These are phyloP conservation scores for Sandelia bainsii DNA, from an alignment of 2,797 vertebrate genomes.

Conservation along the genomic window DNA sequence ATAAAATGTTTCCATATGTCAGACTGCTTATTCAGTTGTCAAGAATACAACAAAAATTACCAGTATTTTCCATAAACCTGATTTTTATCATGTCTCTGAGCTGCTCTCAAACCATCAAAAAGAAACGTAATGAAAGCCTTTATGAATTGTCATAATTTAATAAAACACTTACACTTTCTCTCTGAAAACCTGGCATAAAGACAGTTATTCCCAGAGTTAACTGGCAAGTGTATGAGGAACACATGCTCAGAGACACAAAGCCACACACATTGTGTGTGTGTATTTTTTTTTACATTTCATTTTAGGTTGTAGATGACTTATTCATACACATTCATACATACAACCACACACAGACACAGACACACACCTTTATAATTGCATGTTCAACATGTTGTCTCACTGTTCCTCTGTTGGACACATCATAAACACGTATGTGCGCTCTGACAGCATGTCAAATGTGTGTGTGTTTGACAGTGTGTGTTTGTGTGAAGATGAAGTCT, in stretches of 20 bases:
- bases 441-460: constrained; percentile 38
- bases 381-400: constrained; percentile 30
- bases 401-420: constrained; percentile 10
- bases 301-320: constrained; percentile 11
- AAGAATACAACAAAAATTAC: neutral
- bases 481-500: neutral
- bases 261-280: no score
- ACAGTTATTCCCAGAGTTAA: constrained; percentile 2
- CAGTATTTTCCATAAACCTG: neutral
- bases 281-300: neutral
- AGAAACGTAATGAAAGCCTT: neutral
- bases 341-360: neutral
- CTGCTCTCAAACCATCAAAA: neutral
- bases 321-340: constrained; percentile 3
- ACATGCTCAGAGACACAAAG: neutral
- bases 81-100: constrained; percentile 9
- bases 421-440: constrained; percentile 8
- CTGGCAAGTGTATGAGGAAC: constrained; percentile 1
- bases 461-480: constrained; percentile 14
- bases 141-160: constrained; percentile 7
- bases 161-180: neutral
- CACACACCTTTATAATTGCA: constrained; percentile 44
- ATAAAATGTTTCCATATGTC: neutral
- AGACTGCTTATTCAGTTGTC: neutral
- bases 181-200: constrained; percentile 3